Conservation (phyloP, 2,797 vertebrate species). For the Cossypha dichroa region DNA sequence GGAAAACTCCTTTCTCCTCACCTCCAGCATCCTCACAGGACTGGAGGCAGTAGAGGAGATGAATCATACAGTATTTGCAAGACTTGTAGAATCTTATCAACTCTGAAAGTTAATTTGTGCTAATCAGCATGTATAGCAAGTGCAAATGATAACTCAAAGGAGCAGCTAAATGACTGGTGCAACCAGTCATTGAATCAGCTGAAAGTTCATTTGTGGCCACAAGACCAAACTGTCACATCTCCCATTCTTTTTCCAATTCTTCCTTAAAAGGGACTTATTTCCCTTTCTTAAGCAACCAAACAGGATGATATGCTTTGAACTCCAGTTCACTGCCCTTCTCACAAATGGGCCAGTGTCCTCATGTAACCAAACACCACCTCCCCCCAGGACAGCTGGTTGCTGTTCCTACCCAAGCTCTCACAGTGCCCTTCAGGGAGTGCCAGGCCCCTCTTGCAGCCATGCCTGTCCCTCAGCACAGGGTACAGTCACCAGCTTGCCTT, state of each 20-base stretch:
- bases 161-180: background rate
- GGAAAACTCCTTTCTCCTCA: background rate
- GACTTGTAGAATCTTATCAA: slow-evolving; percentile 27
- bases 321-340: background rate
- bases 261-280: background rate
- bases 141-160: background rate
- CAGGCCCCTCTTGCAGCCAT: background rate
- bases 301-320: background rate
- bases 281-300: background rate
- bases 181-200: background rate
- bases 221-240: background rate
- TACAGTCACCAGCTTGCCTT: background rate
- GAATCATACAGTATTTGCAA: background rate
- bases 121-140: background rate
- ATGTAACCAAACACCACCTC: background rate
- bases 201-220: background rate
- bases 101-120: slow-evolving; percentile 21
- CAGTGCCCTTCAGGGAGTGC: background rate
- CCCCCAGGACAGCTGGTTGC: background rate
- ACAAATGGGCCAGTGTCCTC: background rate
- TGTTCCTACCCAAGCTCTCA: background rate
- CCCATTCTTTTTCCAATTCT: background rate
- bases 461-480: background rate
- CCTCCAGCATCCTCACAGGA: background rate
- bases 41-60: background rate